Conservation (phyloP, 2,888 invertebrate species). For the Drosophila mimica region DNA sequence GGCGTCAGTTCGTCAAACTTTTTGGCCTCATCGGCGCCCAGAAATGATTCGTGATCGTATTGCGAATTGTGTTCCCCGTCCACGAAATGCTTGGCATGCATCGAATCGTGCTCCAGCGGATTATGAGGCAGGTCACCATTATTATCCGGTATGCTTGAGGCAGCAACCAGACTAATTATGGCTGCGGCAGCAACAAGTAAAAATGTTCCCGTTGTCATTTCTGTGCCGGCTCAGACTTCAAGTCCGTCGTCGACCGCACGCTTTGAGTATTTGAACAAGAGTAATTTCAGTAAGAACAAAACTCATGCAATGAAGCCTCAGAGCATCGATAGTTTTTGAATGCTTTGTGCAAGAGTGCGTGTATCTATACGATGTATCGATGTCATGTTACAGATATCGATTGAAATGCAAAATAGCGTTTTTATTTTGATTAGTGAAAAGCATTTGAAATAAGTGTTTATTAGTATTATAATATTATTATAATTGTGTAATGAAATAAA, state of each 20-base stretch:
- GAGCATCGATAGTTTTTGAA: constrained; percentile 42
- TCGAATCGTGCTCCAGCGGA: constrained; percentile 89
- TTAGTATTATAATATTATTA: background rate
- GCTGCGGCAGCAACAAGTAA: constrained; percentile 55
- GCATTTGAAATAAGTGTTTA: too few relatives aligned
- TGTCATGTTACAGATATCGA: background rate
- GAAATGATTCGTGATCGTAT: constrained; percentile 98
- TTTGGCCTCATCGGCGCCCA: constrained; percentile 96
- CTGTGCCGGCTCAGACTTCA: background rate
- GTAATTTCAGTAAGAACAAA: constrained; percentile 29
- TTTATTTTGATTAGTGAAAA: background rate
- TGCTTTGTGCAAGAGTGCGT: background rate
- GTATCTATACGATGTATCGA: constrained; percentile 3
- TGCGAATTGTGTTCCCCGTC: constrained; percentile 94
- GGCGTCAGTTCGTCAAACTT: constrained; percentile 97
- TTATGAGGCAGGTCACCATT: constrained; percentile 88
- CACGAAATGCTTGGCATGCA: constrained; percentile 91
- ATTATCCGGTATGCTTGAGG: constrained; percentile 76
- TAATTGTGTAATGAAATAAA: background rate
- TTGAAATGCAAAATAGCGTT: background rate
- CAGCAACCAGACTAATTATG: constrained; percentile 42
- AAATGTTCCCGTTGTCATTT: constrained; percentile 32
- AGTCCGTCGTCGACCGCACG: constrained; percentile 22
- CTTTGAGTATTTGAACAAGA: constrained; percentile 43
- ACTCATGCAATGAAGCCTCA: constrained; percentile 17